These are phyloP conservation scores for Xestia xanthographa DNA, from an alignment of 2,888 invertebrate species.

Conservation along the genomic window DNA sequence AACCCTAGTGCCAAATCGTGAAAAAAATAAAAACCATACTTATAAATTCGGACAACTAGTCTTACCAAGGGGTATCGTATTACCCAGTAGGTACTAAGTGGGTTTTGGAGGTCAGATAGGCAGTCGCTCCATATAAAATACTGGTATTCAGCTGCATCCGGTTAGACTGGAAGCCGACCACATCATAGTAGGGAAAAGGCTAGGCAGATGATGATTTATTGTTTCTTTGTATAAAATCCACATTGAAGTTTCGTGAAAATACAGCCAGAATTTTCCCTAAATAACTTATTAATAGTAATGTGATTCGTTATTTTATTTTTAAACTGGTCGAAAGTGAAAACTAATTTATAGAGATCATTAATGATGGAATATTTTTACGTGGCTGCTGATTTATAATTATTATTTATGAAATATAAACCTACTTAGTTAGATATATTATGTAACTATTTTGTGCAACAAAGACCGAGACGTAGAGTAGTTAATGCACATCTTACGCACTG, in stretches of 20 bases:
- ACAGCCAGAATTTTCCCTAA: not conserved
- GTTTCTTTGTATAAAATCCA: not conserved
- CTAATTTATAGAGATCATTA: not conserved
- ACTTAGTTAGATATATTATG: constrained; percentile 6
- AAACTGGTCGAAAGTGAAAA: constrained; percentile 7
- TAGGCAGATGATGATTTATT: not conserved
- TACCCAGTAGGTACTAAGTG: not conserved
- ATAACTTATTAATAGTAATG: not conserved
- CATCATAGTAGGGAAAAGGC: not conserved
- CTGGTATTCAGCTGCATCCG: not conserved
- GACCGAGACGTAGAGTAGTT: constrained; percentile 1
- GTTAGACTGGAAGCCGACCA: not conserved
- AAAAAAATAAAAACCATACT: not conserved
- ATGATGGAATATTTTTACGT: not conserved
- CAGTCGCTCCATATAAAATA: not conserved
- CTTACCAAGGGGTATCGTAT: not conserved
- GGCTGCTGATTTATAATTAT: not conserved
- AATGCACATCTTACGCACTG: constrained; percentile 17
- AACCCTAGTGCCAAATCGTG: not conserved
- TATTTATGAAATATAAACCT: not conserved
- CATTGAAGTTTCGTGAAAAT: constrained; percentile 3
- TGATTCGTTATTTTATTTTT: not conserved
- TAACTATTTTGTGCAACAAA: constrained; percentile 17
- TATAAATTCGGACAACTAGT: not conserved
- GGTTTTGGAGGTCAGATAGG: not conserved